Base-by-base conservation (phyloP, 2,797 vertebrate species). In the Gymnothorax javanicus region DNA sequence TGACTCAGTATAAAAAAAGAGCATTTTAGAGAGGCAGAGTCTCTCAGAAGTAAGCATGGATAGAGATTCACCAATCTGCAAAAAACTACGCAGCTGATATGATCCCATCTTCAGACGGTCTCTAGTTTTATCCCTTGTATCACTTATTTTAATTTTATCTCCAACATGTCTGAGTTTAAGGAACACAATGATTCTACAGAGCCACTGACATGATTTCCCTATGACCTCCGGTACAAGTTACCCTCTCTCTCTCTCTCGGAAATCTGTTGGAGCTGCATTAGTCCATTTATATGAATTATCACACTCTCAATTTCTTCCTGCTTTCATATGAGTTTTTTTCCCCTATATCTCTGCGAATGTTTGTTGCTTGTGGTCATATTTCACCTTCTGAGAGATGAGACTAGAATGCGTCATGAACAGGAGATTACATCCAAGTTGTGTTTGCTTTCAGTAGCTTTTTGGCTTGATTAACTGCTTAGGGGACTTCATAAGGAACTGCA, bases 131-230 rank as follows among this genome's bases (percentile, higher is more conserved):
- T 43, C 33, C 1, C 1, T 43, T 43, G 33, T 43, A 60, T 73
- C 33, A 81, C 17, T 43, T 82, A 57, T 71, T 64, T 56, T 82
- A 27, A 84, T 13, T 84, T 86, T 64, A 17, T 59, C 88, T 67
- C 60, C 81, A 82, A 20, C 56, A 33, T 11, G 69, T 15, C 69
- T 75, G 73, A 82, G 67, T 89, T 91, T 90, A 15, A 89, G 85
- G 90, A 91, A 86, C 82, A 89, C 62, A 67, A 7, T 7, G n/a
- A 7, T 67, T n/a, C 23, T 67, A 23, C 62, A 67, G 62, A 67
- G 23, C 85, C 71, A 92, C 88, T 25, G 87, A 67, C 88, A 82
- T 71, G 85, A 85, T 89, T 87, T 88, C 27, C 27, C 77, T 4
- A 17, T 43, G 82, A 62, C 60, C 4, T 62, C 62, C n/a, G 62